Base-by-base conservation (phyloP, 2,113 vertebrate genomes). In the Panthera leo region DNA sequence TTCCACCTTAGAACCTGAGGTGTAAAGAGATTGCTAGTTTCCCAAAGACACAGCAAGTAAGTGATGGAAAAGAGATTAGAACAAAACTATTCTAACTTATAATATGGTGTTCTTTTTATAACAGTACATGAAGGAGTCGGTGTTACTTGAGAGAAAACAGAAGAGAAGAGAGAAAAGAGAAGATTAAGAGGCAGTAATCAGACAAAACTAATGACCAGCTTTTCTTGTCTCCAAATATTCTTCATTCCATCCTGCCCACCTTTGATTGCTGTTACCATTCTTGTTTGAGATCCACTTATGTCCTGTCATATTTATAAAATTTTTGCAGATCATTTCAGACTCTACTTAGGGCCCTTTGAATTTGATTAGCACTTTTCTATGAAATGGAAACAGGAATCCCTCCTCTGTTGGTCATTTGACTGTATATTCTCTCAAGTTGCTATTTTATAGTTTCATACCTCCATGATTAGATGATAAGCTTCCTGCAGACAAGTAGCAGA, bases 1-100 rank as follows among this genome's bases (percentile, higher is more conserved):
- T 97, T 88, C 61, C 10, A 88, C 97, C 96, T 96, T 85, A 94
- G 85, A 94, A 91, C 71, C 25, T 51, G 91, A 92, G 67, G 61
- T 92, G n/a, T 63, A 73, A 97, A 96, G 93, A 91, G 71, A 85
- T 61, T 82, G 65, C 21, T 61, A 34, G 36, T 93, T 92, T 78
- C 53, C 80, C 65, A 51, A 55, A 95, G 85, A 96, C 48, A 82
- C 13, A 86, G 61, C 55, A 90, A 79, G 86, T 45, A 86, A 94
- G 29, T 36, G 39, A 63, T 86, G 48, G 75, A 80, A 68, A 93
- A 65, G 21, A 31, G 34, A 91, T 85, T 76, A 90, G 65, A 75
- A 45, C 8, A 76, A 87, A 98, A 80, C 23, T 27, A 80, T 53
- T 89, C 61, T 73, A 75, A 51, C 75, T 95, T 89, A 4, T 82